Percentiles rank a stretch among this genome's conserved stretches.
These are phyloP conservation scores for Pemphredon lugubris DNA, from an alignment of 2,888 invertebrate species.

Conservation along the genomic window DNA sequence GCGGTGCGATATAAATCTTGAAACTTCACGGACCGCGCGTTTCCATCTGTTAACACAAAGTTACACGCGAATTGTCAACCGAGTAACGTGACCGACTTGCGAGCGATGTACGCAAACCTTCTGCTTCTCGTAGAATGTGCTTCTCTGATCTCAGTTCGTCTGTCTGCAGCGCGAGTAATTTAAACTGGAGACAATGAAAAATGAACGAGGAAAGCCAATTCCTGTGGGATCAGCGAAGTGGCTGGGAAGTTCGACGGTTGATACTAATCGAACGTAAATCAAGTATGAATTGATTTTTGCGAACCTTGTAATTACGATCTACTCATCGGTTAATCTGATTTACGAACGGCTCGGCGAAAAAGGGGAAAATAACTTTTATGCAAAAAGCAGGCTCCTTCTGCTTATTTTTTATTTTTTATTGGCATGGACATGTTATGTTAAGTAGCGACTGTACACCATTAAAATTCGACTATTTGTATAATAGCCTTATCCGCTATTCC, in stretches of 20 bases:
- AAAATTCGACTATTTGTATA: too few species aligned
- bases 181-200: constrained; percentile 9
- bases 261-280: constrained; percentile 27
- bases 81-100: neutral
- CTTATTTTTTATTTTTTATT: too few species aligned
- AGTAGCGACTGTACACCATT: too few species aligned
- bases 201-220: constrained; percentile 15
- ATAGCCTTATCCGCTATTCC: too few species aligned
- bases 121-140: too few species aligned
- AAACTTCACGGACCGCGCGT: too few species aligned
- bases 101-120: neutral
- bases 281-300: constrained; percentile 12
- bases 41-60: neutral
- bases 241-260: constrained; percentile 5
- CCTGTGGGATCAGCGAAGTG: neutral
- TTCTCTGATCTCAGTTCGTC: neutral
- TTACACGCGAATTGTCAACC: neutral
- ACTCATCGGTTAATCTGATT: constrained; percentile 13
- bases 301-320: constrained; percentile 6
- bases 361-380: neutral
- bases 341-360: neutral
- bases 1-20: constrained; percentile 11
- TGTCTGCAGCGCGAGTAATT: constrained; percentile 15
- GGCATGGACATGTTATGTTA: too few species aligned
- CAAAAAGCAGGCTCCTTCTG: too few species aligned